These are phyloP conservation scores for Acholoe squamosa DNA, from an alignment of 2,888 invertebrate species.

Conservation along the genomic window DNA sequence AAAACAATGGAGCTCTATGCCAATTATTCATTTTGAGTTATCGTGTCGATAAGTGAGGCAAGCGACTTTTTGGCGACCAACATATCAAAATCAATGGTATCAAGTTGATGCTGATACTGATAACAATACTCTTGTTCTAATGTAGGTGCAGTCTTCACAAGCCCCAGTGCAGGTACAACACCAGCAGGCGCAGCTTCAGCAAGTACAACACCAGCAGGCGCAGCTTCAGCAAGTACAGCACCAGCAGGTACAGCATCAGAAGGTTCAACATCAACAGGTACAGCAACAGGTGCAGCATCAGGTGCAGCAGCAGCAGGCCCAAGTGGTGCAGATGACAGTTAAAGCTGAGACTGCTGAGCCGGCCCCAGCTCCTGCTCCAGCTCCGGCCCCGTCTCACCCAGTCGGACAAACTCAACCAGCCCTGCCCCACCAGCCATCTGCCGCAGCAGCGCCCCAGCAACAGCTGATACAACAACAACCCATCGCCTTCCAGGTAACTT, in stretches of 20 bases:
- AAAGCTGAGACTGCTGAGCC: slow-evolving; percentile 82
- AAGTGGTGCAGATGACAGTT: background rate
- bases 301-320: slow-evolving; percentile 29
- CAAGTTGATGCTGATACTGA: too few species aligned
- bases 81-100: too few species aligned
- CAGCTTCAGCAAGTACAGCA: background rate
- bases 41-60: too few species aligned
- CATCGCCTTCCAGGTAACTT: slow-evolving; percentile 31
- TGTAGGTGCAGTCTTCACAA: slow-evolving; percentile 5
- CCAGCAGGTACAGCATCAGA: background rate
- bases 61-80: too few species aligned
- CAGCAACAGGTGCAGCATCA: background rate
- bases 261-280: background rate
- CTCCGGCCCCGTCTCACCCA: background rate
- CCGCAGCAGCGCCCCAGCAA: background rate
- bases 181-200: background rate
- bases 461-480: slow-evolving; percentile 16
- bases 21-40: too few species aligned
- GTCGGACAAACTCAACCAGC: background rate
- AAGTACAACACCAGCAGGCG: background rate
- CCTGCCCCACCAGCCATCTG: background rate
- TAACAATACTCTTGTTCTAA: too few species aligned
- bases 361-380: slow-evolving; percentile 86
- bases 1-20: too few species aligned
- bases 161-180: background rate